Evolutionary conservation across 2,797 vertebrate species (phyloP).

Genomic region (Hephaestus fuliginosus): DNA sequence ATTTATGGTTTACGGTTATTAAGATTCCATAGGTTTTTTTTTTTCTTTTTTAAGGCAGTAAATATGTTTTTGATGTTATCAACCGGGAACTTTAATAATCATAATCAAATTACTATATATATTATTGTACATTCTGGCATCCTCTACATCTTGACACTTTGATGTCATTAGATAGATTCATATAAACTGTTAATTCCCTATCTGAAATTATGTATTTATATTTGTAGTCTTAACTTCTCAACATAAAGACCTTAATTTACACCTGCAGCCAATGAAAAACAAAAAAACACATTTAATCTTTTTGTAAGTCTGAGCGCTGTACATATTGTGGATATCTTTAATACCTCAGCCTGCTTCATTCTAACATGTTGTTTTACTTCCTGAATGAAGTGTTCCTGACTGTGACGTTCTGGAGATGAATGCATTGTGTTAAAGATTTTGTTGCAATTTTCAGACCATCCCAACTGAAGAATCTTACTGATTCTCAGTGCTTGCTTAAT

Average conservation of each 20-base stretch:
- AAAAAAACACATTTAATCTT: not conserved
- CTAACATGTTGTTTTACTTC: not conserved
- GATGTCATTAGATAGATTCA: slow-evolving; percentile 1
- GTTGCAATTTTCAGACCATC: slow-evolving; percentile 28
- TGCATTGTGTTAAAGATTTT: slow-evolving; percentile 18
- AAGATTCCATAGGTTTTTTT: slow-evolving; percentile 29
- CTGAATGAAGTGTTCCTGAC: slow-evolving; percentile 37
- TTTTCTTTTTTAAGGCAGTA: slow-evolving; percentile 15
- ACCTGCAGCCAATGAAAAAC: slow-evolving; percentile 1
- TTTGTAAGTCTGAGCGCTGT: not conserved
- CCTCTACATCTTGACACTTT: not conserved
- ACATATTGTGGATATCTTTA: not conserved
- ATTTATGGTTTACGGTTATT: slow-evolving; percentile 75
- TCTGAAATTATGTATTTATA: not conserved
- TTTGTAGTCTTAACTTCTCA: not conserved
- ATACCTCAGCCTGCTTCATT: not conserved
- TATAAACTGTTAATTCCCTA: not conserved
- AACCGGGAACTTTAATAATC: slow-evolving; percentile 56
- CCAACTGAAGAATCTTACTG: slow-evolving; percentile 40
- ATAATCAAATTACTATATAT: slow-evolving; percentile 21
- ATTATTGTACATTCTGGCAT: not conserved
- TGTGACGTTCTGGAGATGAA: slow-evolving; percentile 29
- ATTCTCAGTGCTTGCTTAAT: slow-evolving; percentile 61
- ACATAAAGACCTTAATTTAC: not conserved
- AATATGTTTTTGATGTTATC: slow-evolving; percentile 53